Conservation (phyloP, 64 coral and sea anemone species). For the Stylophora pistillata region DNA sequence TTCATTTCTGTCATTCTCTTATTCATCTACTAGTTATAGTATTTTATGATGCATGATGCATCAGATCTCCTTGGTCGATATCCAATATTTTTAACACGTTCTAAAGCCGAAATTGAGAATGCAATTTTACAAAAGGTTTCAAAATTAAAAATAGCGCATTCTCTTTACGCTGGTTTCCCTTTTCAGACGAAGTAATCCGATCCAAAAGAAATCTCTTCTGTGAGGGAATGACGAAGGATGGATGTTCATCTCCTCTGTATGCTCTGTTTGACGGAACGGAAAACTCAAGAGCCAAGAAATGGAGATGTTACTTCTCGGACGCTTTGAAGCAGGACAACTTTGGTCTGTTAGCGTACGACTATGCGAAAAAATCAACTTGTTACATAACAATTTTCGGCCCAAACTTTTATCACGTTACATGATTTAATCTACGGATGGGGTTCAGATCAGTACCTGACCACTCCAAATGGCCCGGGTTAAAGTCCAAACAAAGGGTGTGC, state of each 20-base stretch:
- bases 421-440: not conserved
- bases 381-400: not conserved
- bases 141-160: too few relatives aligned
- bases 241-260: not conserved
- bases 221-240: not conserved
- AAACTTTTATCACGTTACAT: not conserved
- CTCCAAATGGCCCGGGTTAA: too few relatives aligned
- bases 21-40: too few relatives aligned
- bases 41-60: too few relatives aligned
- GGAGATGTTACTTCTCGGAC: not conserved
- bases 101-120: too few relatives aligned
- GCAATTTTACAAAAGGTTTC: too few relatives aligned
- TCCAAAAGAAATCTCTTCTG: not conserved
- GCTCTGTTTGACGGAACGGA: not conserved
- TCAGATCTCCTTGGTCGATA: too few relatives aligned
- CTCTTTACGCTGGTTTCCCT: not conserved
- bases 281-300: not conserved
- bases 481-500: too few relatives aligned
- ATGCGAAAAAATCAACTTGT: not conserved
- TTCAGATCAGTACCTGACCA: too few relatives aligned
- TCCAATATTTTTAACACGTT: too few relatives aligned
- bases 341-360: not conserved
- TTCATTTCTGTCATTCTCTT: too few relatives aligned
- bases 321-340: not conserved
- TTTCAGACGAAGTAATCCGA: not conserved